Evolutionary conservation across 2,888 invertebrate genomes (phyloP).

Genomic region (Diadegma fenestrale): DNA sequence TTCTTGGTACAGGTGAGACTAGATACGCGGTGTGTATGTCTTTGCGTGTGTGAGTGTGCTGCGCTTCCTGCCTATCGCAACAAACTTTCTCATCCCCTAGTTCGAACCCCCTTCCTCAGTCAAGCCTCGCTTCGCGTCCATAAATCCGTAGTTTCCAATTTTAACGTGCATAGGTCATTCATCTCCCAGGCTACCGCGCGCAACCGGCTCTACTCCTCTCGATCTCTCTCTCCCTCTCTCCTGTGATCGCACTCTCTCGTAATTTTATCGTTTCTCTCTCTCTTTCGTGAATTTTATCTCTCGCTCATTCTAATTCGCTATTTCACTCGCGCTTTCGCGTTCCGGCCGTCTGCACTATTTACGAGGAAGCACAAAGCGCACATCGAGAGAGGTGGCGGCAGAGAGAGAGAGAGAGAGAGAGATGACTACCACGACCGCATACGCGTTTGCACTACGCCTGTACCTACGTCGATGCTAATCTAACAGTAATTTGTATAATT

Average conservation of each 20-base stretch:
- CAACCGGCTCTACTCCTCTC: conserved; percentile 42
- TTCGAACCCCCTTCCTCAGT: conserved; percentile 36
- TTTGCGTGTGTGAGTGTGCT: no score
- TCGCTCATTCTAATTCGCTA: conserved; percentile 49
- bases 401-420: conserved; percentile 10
- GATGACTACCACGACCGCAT: conserved; percentile 33
- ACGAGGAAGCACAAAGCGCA: conserved; percentile 7
- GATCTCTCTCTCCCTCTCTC: conserved; percentile 21
- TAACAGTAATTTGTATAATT: conserved; percentile 81
- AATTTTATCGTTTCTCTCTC: conserved; percentile 34
- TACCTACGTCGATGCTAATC: conserved; percentile 76
- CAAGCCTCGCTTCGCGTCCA: conserved; percentile 68
- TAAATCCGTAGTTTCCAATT: conserved; percentile 77
- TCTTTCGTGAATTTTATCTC: conserved; percentile 46
- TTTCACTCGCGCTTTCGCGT: conserved; percentile 52
- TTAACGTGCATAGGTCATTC: conserved; percentile 74
- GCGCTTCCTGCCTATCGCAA: conserved; percentile 64
- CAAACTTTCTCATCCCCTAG: conserved; percentile 34
- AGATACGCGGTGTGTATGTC: conserved; percentile 41
- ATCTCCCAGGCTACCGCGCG: conserved; percentile 67
- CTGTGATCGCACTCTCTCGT: conserved; percentile 16
- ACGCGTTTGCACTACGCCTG: conserved; percentile 37
- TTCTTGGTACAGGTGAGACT: conserved; percentile 44
- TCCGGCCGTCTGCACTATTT: conserved; percentile 38
- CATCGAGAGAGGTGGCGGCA: conserved; percentile 4